Conservation (phyloP, 92 coral and sea anemone genomes). For the Metridium senile region DNA sequence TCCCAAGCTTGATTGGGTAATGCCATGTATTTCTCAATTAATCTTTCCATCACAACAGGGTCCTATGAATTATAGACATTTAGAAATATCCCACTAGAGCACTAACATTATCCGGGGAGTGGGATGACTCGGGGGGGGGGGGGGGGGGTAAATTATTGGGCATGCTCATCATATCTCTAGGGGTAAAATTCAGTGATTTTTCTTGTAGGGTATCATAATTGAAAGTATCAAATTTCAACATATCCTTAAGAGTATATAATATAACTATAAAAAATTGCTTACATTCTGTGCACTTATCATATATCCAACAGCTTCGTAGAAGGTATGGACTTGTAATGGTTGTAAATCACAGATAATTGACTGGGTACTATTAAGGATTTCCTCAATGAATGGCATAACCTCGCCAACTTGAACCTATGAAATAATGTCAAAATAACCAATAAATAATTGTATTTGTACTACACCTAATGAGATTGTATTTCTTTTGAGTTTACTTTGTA, state of each 20-base stretch:
- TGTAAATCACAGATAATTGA: constrained; percentile 97
- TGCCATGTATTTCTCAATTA: constrained; percentile 99
- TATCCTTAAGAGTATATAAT: no score
- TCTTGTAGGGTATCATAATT: no score
- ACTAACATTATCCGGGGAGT: background rate
- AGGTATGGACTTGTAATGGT: constrained; percentile 98
- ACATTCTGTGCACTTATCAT: constrained; percentile 99
- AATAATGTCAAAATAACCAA: background rate
- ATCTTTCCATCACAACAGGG: constrained; percentile 96
- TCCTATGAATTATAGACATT: constrained; percentile 52
- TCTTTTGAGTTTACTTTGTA: no score
- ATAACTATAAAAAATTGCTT: constrained; percentile 49
- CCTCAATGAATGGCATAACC: constrained; percentile 99
- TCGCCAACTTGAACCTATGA: constrained; percentile 97
- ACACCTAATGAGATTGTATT: no score
- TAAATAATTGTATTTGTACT: background rate
- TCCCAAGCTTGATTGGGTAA: constrained; percentile 99
- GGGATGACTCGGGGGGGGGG: no score
- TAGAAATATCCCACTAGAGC: background rate
- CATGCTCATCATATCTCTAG: no score
- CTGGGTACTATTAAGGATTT: constrained; percentile 93
- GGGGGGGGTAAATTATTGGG: no score
- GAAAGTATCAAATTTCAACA: no score
- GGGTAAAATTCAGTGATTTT: no score
- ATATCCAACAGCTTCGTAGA: constrained; percentile 98